Evolutionary conservation across 2,888 invertebrate species (phyloP), one percentile per base, ranked within the genome.

Genomic region (Germaria angustata): DNA sequence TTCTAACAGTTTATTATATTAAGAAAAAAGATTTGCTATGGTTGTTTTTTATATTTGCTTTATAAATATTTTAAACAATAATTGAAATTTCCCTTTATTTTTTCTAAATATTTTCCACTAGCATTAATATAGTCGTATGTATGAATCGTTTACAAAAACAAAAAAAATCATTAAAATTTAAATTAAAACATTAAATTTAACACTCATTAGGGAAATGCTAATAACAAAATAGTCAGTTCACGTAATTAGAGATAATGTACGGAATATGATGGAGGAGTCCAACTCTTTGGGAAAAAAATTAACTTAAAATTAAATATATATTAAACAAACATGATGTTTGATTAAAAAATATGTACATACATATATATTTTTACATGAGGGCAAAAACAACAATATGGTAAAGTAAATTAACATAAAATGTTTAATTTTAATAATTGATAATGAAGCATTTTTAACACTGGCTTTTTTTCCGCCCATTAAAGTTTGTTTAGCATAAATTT

Each of bases 371-470:
- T 20, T 46, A 5, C 9, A 20, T 3, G 36, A 24, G 46, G 15
- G 24, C 61, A 22, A 44, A 73, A 66, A 66, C 1, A 13, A 65
- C 20, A 41, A 44, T 34, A 53, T 61, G 53, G 22, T 71, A 51
- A 76, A 72, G 51, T 55, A 34, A 59, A 81, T 77, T 72, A 72
- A 53, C 36, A 71, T 65, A 72, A 72, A 75, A 24, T 71, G 22
- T 76, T 76, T 71, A 53, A 77, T 81, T 72, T 68, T 44, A 66
- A 77, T 81, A 81, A 81, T 81, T 76, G 71, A 75, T 63, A 49
- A 51, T 39, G 24, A 15, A 53, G 63, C n/a, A 22, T 22, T 28
- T 51, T 73, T 32, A 13, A 0, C 13, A 13, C 15, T 53, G 7
- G 11, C 5, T 5, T 11, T 55, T 53, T 9, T 51, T 28, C 15